These are phyloP conservation scores for Condylura cristata DNA, from an alignment of 2,113 vertebrate species.

Conservation along the genomic window DNA sequence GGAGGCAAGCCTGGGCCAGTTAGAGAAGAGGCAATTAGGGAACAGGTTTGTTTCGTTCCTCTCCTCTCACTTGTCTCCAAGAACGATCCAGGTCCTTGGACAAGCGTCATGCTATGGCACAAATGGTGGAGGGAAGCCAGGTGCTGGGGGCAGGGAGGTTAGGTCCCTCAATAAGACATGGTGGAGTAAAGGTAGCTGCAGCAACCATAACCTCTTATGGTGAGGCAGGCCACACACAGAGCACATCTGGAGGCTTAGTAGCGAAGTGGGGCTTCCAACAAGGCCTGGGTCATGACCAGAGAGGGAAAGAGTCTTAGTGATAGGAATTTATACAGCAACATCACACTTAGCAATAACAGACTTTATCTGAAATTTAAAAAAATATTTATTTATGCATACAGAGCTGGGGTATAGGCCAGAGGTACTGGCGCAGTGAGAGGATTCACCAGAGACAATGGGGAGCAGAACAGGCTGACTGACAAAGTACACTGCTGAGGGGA, in stretches of 20 bases:
- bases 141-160: not conserved
- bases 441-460: too few relatives aligned
- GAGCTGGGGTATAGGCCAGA: too few relatives aligned
- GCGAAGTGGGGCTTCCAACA: too few relatives aligned
- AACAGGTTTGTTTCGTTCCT: slow-evolving; percentile 64
- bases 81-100: not conserved
- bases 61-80: slow-evolving; percentile 29
- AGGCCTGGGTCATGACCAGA: not conserved
- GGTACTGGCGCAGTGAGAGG: too few relatives aligned
- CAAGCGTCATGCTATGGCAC: not conserved
- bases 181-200: not conserved
- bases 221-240: not conserved
- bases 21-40: slow-evolving; percentile 14
- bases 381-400: too few relatives aligned
- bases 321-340: not conserved
- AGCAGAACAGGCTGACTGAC: too few relatives aligned
- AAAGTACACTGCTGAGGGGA: too few relatives aligned
- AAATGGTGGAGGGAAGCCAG: not conserved
- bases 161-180: not conserved
- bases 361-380: too few relatives aligned
- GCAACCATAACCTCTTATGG: not conserved
- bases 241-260: not conserved
- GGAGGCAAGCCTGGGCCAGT: slow-evolving; percentile 57
- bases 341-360: not conserved
- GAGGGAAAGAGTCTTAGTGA: not conserved